Evolutionary conservation across 2,888 invertebrate genomes (phyloP), one percentile per base, ranked within the genome.

Genomic region (Stenichneumon culpator): DNA sequence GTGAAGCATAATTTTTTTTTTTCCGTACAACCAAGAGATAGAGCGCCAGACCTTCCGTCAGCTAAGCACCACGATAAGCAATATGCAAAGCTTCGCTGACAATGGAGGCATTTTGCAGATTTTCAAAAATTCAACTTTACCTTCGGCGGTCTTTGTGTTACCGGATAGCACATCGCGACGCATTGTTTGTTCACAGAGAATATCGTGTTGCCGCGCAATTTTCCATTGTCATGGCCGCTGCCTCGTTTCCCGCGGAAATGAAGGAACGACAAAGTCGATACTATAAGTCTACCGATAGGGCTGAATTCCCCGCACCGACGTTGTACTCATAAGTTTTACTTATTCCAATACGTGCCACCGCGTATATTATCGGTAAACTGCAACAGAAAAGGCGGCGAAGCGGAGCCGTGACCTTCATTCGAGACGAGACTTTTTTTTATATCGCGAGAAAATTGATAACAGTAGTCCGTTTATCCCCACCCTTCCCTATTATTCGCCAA

Each of bases 121-220:
- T 32, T 54, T 36, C 32, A 52, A 57, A 44, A 52, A 19, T 19
- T 28, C 32, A 32, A 28, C 52, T 32, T 14, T 70, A 4, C 50
- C 25, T 14, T 25, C 16, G 47, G 5, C n/a, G 36, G 19, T 25
- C 32, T 70, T 70, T 68, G 47, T 68, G 6, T 14, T 14, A 32
- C 22, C 54, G 57, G 57, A 54, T 32, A 70, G 54, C 32, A 19
- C 52, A 36, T 2, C 14, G 70, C 32, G 70, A 70, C 70, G 52
- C 52, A 54, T 52, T 54, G 52, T 52, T 54, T 54, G 72, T 57
- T 22, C 72, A 7, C 4, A 39, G 22, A 22, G 57, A 57, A 72
- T 72, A 54, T 22, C 11, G 57, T 11, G 50, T n/a, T n/a, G 16
- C 9, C 1, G 28, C 52, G 52, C 11, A 11, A 36, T 28, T 70